A percentile compares a stretch with the other conserved stretches of the same genome.
Conservation (phyloP, 2,113 vertebrate species). For the Orthochromis malagaraziensis region DNA sequence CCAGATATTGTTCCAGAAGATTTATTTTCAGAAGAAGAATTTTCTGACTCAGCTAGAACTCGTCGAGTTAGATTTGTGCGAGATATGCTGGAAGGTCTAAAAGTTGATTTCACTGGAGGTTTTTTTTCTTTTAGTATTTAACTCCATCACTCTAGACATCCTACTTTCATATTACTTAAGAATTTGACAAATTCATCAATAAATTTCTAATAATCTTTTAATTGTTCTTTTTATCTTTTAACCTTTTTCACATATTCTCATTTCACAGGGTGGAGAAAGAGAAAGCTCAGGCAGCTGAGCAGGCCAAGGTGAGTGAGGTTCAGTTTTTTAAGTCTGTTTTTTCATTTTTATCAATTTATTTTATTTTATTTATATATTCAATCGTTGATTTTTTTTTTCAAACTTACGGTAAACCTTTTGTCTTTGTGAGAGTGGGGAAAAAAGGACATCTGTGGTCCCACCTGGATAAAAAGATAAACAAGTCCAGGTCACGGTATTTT, state of each 20-base stretch:
- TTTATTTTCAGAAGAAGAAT: background rate
- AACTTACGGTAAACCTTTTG: background rate
- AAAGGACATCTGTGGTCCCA: background rate
- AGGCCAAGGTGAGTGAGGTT: slow-evolving; percentile 83
- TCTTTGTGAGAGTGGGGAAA: background rate
- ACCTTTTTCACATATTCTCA: background rate
- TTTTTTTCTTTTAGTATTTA: background rate
- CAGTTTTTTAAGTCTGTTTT: background rate
- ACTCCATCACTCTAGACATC: background rate
- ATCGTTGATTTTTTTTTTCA: background rate
- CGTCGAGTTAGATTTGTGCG: background rate
- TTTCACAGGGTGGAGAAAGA: slow-evolving; percentile 93
- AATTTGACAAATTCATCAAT: background rate
- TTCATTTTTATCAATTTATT: background rate
- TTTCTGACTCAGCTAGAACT: background rate
- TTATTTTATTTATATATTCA: background rate
- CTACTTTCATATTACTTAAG: background rate
- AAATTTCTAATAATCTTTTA: background rate
- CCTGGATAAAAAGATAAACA: background rate
- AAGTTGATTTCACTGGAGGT: background rate
- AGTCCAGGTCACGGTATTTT: background rate
- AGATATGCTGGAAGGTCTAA: background rate
- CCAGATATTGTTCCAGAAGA: background rate
- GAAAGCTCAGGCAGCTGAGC: slow-evolving; percentile 93
- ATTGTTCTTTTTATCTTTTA: background rate